Percentiles rank a stretch among this genome's conserved stretches.
These are phyloP conservation scores for Morbakka virulenta DNA, from an alignment of 30 jellyfish, hydroid and myxozoan species.

Conservation along the genomic window DNA sequence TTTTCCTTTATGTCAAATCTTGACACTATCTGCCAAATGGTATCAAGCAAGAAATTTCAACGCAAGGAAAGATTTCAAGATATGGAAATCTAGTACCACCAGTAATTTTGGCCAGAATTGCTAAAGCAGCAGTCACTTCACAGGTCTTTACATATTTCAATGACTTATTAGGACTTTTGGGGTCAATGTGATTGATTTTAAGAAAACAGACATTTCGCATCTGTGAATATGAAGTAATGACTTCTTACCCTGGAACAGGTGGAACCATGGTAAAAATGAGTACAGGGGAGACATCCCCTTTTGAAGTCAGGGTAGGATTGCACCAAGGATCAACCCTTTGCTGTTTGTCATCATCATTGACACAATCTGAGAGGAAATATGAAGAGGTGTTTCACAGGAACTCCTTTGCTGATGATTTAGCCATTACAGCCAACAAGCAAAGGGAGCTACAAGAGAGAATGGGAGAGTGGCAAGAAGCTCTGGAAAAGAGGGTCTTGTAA, in stretches of 20 bases:
- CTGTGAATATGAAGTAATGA: constrained; percentile 26
- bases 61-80: constrained; percentile 1
- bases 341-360: too few species aligned
- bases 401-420: too few species aligned
- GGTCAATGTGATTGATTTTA: constrained; percentile 24
- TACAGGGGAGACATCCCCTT: too few species aligned
- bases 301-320: too few species aligned
- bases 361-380: too few species aligned
- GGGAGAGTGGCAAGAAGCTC: too few species aligned
- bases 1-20: constrained; percentile 28
- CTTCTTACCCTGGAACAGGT: constrained; percentile 34
- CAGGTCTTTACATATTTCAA: neutral
- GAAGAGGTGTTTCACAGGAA: too few species aligned
- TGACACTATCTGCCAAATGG: neutral
- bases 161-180: neutral
- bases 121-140: constrained; percentile 34
- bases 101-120: constrained; percentile 5
- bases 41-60: constrained; percentile 14
- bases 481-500: too few species aligned
- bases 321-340: too few species aligned
- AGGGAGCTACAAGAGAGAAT: too few species aligned
- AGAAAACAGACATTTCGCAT: neutral
- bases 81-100: neutral
- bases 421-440: too few species aligned
- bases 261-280: too few species aligned